Conservation (phyloP, 2,797 vertebrate species). For the Pempheris klunzingeri region DNA sequence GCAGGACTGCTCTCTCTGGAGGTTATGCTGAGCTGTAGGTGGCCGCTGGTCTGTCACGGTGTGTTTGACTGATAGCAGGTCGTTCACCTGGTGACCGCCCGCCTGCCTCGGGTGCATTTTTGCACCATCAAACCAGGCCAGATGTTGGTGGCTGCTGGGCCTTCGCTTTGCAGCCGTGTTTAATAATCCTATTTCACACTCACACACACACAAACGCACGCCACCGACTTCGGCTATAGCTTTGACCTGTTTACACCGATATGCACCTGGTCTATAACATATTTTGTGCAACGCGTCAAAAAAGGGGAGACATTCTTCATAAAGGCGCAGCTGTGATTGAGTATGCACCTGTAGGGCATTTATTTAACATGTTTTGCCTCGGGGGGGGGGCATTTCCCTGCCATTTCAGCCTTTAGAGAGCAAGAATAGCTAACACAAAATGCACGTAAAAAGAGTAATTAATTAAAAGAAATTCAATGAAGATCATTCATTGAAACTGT, state of each 20-base stretch:
- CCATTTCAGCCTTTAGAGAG: not conserved
- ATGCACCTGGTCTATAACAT: constrained; percentile 3
- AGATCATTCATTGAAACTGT: not conserved
- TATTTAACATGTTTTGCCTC: not conserved
- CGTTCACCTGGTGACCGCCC: constrained; percentile 69
- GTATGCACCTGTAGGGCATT: not conserved
- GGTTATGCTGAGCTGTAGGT: constrained; percentile 5
- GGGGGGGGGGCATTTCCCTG: not conserved
- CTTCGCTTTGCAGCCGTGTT: constrained; percentile 18
- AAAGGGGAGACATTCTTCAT: not conserved
- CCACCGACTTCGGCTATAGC: not conserved
- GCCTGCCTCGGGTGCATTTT: constrained; percentile 36
- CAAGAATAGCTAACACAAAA: not conserved
- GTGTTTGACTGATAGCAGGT: constrained; percentile 56
- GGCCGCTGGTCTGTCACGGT: constrained; percentile 31
- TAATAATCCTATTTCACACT: constrained; percentile 39
- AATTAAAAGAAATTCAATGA: not conserved
- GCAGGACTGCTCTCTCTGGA: not conserved
- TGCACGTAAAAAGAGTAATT: not conserved
- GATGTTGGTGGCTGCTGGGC: constrained; percentile 70
- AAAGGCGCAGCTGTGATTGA: not conserved
- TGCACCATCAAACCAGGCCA: constrained; percentile 49
- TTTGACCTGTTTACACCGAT: constrained; percentile 2
- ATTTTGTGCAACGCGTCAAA: not conserved
- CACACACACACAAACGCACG: constrained; percentile 10